These are phyloP conservation scores for Luscinia megarhynchos DNA, from an alignment of 2,797 vertebrate species.

Conservation along the genomic window DNA sequence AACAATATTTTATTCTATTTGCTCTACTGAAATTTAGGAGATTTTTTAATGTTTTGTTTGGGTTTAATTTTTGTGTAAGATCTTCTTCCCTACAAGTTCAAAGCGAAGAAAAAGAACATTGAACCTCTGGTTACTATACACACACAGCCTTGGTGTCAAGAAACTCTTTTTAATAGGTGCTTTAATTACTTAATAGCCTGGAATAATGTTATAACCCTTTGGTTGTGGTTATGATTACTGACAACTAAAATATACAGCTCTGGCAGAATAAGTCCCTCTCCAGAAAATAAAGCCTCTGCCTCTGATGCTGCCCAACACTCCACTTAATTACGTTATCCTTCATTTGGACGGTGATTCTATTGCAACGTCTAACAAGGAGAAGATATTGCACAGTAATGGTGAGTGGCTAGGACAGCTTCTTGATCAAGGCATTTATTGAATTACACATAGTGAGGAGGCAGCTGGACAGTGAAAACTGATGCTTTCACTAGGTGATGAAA, in stretches of 20 bases:
- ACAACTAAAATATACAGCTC: neutral
- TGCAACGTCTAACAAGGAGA: conserved; percentile 31
- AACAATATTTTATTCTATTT: neutral
- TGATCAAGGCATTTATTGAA: conserved; percentile 44
- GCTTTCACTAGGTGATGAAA: conserved; percentile 40
- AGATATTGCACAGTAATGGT: conserved; percentile 27
- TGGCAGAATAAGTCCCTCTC: neutral
- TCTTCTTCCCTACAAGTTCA: neutral
- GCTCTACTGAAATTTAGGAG: neutral
- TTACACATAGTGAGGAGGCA: neutral
- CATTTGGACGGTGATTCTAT: conserved; percentile 41
- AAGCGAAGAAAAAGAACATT: neutral
- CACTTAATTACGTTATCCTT: conserved; percentile 28
- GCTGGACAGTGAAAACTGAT: conserved; percentile 13
- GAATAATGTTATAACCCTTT: conserved; percentile 7
- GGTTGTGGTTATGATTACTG: neutral
- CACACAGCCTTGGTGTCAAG: neutral
- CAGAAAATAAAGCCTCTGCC: conserved; percentile 14
- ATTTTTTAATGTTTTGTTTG: neutral
- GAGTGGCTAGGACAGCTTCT: conserved; percentile 33
- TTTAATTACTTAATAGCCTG: conserved; percentile 12
- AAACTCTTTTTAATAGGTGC: neutral
- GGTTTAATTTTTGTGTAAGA: neutral
- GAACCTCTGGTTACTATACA: neutral
- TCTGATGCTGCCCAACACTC: conserved; percentile 1